Evolutionary conservation across 2,888 invertebrate genomes (phyloP), one percentile per base, ranked within the genome.

Genomic region (Latrodectus elegans): DNA sequence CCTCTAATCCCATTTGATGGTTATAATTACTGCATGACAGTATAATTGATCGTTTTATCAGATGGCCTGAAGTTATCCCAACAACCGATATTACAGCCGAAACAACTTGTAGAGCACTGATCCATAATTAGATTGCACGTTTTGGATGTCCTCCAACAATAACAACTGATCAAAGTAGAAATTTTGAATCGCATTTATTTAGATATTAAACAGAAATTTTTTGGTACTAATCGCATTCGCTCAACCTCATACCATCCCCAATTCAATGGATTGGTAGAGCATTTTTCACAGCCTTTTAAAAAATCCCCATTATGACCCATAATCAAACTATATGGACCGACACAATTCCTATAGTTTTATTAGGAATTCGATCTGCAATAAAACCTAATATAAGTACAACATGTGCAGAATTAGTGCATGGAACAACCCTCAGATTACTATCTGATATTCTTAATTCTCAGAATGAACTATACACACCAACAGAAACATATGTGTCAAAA

Each of bases 71-170:
- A 22, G 22, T 22, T 22, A 22, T 22, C 22, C 22, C 22, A 22
- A 22, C 22, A 22, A 22, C 22, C 22, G 22, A 22, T 22, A 22
- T 22, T 22, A 22, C 22, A 22, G 22, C 22, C 22, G 22, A 22
- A 22, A 22, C 22, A 22, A 22, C 22, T 22, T 22, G 22, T 22
- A 22, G 22, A 22, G 22, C 22, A 22, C 22, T 22, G 22, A 22
- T 22, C 1, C 22, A 22, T 22, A 22, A 22, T 22, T 22, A 22
- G 93, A 91, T 93, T 4, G 78, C 92, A 1, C 88, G 91, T 6
- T 92, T 91, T 84, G 92, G 92, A 8, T 89, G 90, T 6, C 92
- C 92, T 3, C 76, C 84, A 1, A 79, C 81, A 8, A 91, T 92
- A 10, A 92, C 91, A 0, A 91, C 93, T 4, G 53, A 92, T 79